phyloP scores from a whole-genome alignment of 2,888 invertebrate species.

The Adelphocoris suturalis region DNA sequence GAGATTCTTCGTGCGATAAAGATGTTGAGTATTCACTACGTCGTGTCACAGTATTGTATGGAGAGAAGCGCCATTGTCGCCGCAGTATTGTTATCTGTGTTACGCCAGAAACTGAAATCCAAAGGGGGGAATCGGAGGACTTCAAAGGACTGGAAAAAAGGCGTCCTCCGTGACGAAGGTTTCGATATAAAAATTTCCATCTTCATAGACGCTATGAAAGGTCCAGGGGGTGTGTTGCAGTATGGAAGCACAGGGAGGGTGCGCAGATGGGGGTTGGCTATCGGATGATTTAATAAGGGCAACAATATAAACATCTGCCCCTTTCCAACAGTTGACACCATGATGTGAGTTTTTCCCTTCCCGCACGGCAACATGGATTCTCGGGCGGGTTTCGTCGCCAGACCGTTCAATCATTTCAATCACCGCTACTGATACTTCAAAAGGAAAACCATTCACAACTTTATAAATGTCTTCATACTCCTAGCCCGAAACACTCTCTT shows the following conservation, averaged over 20 bases:
- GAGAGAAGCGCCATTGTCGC: neutral
- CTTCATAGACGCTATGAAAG: neutral
- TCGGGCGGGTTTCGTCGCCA: neutral
- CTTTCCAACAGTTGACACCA: neutral
- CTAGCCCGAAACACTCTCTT: too few relatives aligned
- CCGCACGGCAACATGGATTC: neutral
- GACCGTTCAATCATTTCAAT: neutral
- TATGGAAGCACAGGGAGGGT: neutral
- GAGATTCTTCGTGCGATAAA: constrained; percentile 1
- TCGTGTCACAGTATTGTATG: neutral
- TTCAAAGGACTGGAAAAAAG: constrained; percentile 12
- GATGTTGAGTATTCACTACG: neutral
- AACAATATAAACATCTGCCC: constrained; percentile 47
- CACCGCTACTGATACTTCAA: too few relatives aligned
- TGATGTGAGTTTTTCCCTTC: neutral
- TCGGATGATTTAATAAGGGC: constrained; percentile 52
- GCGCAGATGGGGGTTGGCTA: neutral
- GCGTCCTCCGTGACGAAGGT: neutral
- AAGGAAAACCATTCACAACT: too few relatives aligned
- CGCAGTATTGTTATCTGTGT: neutral
- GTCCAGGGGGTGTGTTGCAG: neutral
- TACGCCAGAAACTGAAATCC: neutral
- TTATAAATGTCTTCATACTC: too few relatives aligned
- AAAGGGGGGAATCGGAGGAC: neutral
- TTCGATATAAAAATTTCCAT: constrained; percentile 34